A percentile compares a stretch with the other conserved stretches of the same genome.
Evolutionary conservation across 2,113 vertebrate genomes (phyloP).

Genomic region (Sorex fumeus): DNA sequence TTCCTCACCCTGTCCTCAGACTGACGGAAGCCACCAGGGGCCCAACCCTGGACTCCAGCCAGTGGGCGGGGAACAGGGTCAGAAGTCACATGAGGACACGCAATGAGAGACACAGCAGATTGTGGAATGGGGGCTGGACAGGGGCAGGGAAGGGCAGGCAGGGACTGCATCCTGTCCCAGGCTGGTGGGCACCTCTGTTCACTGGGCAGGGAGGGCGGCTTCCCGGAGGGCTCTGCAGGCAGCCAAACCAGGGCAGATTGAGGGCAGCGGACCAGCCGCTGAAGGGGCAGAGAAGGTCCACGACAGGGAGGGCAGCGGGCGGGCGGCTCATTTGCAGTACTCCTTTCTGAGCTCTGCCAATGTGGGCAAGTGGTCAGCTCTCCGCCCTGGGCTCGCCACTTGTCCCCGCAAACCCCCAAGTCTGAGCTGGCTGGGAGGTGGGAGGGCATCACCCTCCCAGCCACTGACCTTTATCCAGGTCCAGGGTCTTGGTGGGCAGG

Average conservation of each 20-base stretch:
- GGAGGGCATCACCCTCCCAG: no score
- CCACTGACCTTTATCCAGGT: conserved; percentile 95
- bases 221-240: not conserved
- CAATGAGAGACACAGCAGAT: conserved; percentile 36
- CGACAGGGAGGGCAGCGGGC: conserved; percentile 94
- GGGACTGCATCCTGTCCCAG: not conserved
- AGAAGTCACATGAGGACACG: conserved; percentile 5
- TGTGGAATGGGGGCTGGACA: not conserved
- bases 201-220: not conserved
- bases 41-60: not conserved
- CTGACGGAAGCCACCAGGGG: not conserved
- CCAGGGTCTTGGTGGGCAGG: conserved; percentile 91
- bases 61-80: not conserved
- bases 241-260: conserved; percentile 38
- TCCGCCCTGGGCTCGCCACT: no score
- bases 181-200: not conserved
- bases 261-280: conserved; percentile 79
- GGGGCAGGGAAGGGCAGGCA: not conserved
- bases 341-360: conserved; percentile 94
- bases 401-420: no score
- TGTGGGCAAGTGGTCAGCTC: conserved; percentile 25
- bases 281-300: not conserved
- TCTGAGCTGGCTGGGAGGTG: no score
- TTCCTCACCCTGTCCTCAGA: not conserved
- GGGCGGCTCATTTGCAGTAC: conserved; percentile 92